Conservation (phyloP, 2,113 vertebrate species). For the Asarcornis scutulata region DNA sequence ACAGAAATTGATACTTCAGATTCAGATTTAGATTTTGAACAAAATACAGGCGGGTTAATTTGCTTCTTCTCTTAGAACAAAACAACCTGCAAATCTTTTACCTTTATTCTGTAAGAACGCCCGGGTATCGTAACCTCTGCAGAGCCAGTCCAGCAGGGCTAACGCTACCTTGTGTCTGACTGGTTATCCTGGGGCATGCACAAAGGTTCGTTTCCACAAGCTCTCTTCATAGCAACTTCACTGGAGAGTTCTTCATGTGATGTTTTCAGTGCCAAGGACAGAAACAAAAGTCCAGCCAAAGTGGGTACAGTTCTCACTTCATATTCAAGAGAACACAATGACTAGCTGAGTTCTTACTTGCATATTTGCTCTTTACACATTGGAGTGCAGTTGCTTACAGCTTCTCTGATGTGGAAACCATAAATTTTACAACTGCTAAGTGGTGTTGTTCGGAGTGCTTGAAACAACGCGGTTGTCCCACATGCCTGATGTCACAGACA, state of each 20-base stretch:
- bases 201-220: not conserved
- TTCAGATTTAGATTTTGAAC: not conserved
- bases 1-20: not conserved
- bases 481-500: not conserved
- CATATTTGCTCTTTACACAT: not conserved
- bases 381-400: not conserved
- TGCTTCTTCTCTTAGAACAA: not conserved
- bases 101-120: not conserved
- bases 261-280: not conserved
- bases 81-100: not conserved
- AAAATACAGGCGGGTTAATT: not conserved
- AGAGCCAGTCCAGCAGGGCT: not conserved
- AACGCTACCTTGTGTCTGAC: not conserved
- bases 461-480: not conserved
- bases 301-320: not conserved
- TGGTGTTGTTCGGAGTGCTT: not conserved
- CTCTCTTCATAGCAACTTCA: not conserved
- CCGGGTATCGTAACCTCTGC: fast-evolving
- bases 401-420: not conserved
- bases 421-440: not conserved
- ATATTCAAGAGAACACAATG: not conserved
- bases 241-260: not conserved
- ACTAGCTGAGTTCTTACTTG: not conserved
- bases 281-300: not conserved
- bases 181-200: fast-evolving